phyloP scores from a whole-genome alignment of 2,888 invertebrate species.

The Diaperis boleti region DNA sequence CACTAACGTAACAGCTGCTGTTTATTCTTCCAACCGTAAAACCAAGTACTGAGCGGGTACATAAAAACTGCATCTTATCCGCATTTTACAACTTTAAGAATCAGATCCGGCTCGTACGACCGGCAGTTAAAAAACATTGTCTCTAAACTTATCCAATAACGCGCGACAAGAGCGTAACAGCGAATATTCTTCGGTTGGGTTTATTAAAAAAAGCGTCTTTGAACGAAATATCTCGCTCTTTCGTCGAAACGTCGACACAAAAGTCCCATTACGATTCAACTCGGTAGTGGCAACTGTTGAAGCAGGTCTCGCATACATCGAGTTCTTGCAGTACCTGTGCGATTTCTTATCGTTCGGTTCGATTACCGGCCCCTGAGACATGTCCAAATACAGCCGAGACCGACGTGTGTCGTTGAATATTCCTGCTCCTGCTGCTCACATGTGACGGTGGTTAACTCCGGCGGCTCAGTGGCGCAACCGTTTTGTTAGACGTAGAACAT shows the following conservation, averaged over 20 bases:
- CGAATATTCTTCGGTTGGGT: constrained; percentile 1
- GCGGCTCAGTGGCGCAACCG: too few species aligned
- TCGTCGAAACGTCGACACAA: constrained; percentile 31
- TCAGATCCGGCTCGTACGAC: too few species aligned
- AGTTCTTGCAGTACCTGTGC: constrained; percentile 40
- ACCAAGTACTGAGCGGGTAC: not conserved
- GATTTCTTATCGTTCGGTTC: constrained; percentile 42
- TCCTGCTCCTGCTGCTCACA: constrained; percentile 36
- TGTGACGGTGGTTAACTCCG: constrained; percentile 25
- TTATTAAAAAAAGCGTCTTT: constrained; percentile 3
- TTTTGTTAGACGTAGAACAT: too few species aligned
- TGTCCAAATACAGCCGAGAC: constrained; percentile 52
- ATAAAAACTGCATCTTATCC: too few species aligned
- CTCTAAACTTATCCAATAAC: not conserved
- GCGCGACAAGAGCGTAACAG: not conserved
- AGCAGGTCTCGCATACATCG: constrained; percentile 38
- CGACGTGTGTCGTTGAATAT: constrained; percentile 40
- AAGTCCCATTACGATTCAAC: constrained; percentile 39
- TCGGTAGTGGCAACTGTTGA: constrained; percentile 28
- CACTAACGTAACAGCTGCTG: not conserved
- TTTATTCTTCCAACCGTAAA: not conserved
- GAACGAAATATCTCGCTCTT: constrained; percentile 17
- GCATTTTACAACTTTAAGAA: not conserved
- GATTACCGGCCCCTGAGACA: constrained; percentile 48
- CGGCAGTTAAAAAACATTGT: not conserved